Base-by-base conservation (phyloP, 2,888 invertebrate species). In the Augiades crinisus region DNA sequence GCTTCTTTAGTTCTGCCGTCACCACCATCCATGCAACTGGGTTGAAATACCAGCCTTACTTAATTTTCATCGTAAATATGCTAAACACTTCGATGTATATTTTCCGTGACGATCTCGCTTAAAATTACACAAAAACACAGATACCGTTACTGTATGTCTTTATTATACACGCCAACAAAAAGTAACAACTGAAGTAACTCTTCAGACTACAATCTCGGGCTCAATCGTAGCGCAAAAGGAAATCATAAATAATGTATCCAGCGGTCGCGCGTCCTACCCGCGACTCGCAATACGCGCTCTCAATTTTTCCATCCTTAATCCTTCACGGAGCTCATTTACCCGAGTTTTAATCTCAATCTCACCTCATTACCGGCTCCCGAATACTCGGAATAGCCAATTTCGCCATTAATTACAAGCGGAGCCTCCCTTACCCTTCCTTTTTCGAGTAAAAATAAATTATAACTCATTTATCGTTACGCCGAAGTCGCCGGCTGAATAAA, bases 371-470 rank as follows among this genome's bases (percentile, higher is more conserved):
- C 75, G 76, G 74, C 75, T 78, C 81, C 81, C 76, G 78, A 88
- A 87, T 82, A 81, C 83, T 84, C 75, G 80, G 86, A 86, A 87
- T 83, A 86, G 88, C 83, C 88, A 88, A 88, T 89, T 87, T 78
- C 76, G 70, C 74, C 87, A 88, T 89, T 88, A 88, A 89, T 87
- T 88, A 86, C 82, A 45, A 58, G 65, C 70, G 65, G 65, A 61
- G 67, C 70, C 76, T 70, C 75, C 76, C 75, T 73, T 77, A 79
- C 84, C 81, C 82, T 79, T 78, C 82, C 83, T 80, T 82, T 86
- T 85, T 78, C 78, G 76, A 75, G 88, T 84, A 87, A 88, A 88
- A 89, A 88, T 87, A 87, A 88, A 88, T 89, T 85, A 82, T 87
- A 85, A 88, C 78, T 83, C 87, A 87, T 89, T 88, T 88, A 87